Base-by-base conservation (phyloP, 2,797 vertebrate genomes). In the Gallirallus australis region DNA sequence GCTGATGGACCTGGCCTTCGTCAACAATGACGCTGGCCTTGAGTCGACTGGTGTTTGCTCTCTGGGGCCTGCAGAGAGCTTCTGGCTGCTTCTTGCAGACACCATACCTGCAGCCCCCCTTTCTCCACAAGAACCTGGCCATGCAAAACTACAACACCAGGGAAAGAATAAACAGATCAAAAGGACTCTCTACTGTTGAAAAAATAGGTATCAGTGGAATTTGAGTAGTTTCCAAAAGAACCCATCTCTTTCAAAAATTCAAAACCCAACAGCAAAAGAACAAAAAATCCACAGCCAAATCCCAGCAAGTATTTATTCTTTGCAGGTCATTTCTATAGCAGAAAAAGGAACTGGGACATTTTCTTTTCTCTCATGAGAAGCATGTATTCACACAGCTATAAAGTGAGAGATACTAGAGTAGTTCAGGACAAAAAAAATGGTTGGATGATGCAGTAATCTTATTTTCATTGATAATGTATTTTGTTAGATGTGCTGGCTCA, bases 381-480 rank as follows among this genome's bases (percentile, higher is more conserved):
- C n/a, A 15, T 33, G 15, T 82, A 59, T 86, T 92, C 53, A 28
- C 24, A 56, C 16, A 61, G 40, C 50, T 90, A 28, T 27, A 15
- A 93, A 82, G 52, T 63, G 39, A 80, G 60, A 69, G 48, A 64
- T 69, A 40, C 75, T 48, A 31, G 40, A 57, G 47, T 53, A 65
- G 27, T 53, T 92, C 30, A 53, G 54, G 31, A 70, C 68, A 66
- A 72, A 83, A 86, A 80, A 24, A 82, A 80, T 23, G 16, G 9
- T 75, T 64, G 6, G 23, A 39, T 75, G 57, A 73, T 70, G 23
- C 5, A 15, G 33, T 89, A 39, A 87, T 87, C 76, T 88, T 88
- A 66, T 93, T 97, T 97, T 90, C 79, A 64, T 47, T 40, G 50
- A 20, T 92, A 76, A 93, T 82, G 35, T 95, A 56, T 84, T 97